Evolutionary conservation across 2,888 invertebrate species (phyloP).

Genomic region (Flexamia atlantica): DNA sequence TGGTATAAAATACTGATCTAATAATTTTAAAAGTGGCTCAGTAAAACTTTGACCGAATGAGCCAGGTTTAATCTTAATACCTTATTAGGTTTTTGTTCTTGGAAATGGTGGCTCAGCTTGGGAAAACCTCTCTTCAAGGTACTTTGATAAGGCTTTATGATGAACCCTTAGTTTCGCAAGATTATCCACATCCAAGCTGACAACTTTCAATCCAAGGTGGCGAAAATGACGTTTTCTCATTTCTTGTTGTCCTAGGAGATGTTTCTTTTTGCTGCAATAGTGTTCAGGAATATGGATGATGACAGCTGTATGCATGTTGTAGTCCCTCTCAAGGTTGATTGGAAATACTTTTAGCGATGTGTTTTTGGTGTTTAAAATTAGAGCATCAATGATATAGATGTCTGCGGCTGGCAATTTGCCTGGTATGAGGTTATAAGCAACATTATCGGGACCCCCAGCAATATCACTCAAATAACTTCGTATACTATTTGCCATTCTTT

Average conservation of each 20-base stretch:
- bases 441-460: slow-evolving; percentile 75
- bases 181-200: slow-evolving; percentile 78
- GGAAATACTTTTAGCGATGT: slow-evolving; percentile 73
- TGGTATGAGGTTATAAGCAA: slow-evolving; percentile 77
- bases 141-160: slow-evolving; percentile 76
- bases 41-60: too few species aligned
- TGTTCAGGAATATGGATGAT: slow-evolving; percentile 82
- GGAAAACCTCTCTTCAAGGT: slow-evolving; percentile 74
- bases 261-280: slow-evolving; percentile 78
- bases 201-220: slow-evolving; percentile 81
- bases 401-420: slow-evolving; percentile 78
- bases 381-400: slow-evolving; percentile 80
- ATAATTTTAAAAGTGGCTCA: too few species aligned
- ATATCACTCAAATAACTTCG: slow-evolving; percentile 75
- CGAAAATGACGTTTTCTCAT: slow-evolving; percentile 81
- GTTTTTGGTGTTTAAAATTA: slow-evolving; percentile 73
- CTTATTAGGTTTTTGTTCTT: neutral
- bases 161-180: slow-evolving; percentile 77
- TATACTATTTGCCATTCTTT: slow-evolving; percentile 76
- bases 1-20: neutral
- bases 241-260: slow-evolving; percentile 80
- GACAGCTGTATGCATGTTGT: slow-evolving; percentile 78
- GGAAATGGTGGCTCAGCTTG: slow-evolving; percentile 53
- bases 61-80: too few species aligned
- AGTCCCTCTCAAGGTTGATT: slow-evolving; percentile 75